Percentiles rank a stretch among this genome's conserved stretches.
phyloP scores from a whole-genome alignment of 2,797 vertebrate genomes.

The Acanthis flammea region DNA sequence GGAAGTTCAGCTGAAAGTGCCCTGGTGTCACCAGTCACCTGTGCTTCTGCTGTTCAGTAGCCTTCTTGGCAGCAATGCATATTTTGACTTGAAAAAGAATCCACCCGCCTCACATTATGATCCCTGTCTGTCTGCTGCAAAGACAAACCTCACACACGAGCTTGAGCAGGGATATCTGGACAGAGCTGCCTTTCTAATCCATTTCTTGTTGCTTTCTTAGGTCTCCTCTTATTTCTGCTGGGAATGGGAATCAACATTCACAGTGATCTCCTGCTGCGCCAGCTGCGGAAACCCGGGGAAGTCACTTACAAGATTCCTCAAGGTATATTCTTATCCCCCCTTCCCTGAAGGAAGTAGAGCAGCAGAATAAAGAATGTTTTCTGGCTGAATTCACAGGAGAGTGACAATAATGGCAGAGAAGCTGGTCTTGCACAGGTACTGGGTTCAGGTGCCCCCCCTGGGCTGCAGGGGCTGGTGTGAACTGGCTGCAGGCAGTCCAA shows the following conservation, averaged over 20 bases:
- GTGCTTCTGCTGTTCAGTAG: not conserved
- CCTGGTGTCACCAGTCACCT: not conserved
- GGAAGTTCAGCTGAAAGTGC: not conserved
- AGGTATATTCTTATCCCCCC: conserved; percentile 72
- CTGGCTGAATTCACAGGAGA: not conserved
- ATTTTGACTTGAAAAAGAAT: not conserved
- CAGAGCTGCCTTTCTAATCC: not conserved
- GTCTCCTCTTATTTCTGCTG: conserved; percentile 80
- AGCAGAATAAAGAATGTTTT: not conserved
- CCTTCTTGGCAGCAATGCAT: not conserved
- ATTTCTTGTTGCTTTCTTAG: conserved; percentile 65
- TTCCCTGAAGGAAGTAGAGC: not conserved
- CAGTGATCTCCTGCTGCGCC: conserved; percentile 85
- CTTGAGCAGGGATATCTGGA: not conserved
- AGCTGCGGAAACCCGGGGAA: conserved; percentile 86
- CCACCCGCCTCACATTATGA: not conserved
- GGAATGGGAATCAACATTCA: conserved; percentile 93
- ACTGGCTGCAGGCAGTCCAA: not conserved
- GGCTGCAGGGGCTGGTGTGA: not conserved
- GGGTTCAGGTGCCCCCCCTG: fast-evolving
- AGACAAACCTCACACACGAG: not conserved
- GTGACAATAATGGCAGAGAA: not conserved
- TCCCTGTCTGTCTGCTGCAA: not conserved
- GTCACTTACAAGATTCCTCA: conserved; percentile 85
- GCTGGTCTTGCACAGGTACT: not conserved